Evolutionary conservation across 2,113 vertebrate species (phyloP).

Genomic region (Todiramphus chloris): DNA sequence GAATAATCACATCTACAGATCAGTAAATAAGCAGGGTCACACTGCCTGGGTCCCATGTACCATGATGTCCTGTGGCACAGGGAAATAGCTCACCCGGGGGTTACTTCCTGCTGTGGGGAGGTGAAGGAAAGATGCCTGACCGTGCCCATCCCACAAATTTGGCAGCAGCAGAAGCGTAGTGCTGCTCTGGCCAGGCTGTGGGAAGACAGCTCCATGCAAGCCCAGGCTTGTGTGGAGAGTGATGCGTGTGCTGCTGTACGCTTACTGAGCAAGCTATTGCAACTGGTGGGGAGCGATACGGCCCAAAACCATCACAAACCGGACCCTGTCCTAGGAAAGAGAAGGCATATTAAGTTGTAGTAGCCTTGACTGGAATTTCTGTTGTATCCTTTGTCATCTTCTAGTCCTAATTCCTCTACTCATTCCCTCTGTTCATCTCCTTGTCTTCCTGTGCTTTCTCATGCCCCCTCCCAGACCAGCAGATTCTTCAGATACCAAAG

Average conservation of each 20-base stretch:
- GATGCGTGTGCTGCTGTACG: fast-evolving
- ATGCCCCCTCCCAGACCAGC: neutral
- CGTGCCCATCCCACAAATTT: neutral
- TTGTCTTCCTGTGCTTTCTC: neutral
- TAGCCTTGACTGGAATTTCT: neutral
- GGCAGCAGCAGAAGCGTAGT: neutral
- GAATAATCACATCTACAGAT: neutral
- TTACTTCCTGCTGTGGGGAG: neutral
- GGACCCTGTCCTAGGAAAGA: neutral
- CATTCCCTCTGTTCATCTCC: neutral
- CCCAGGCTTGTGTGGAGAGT: neutral
- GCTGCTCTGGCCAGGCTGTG: neutral
- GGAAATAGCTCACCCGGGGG: neutral
- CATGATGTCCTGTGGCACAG: fast-evolving
- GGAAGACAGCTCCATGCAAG: fast-evolving
- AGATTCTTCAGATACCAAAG: neutral
- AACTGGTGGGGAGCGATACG: neutral
- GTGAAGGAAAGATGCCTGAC: neutral
- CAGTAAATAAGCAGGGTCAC: neutral
- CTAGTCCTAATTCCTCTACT: neutral
- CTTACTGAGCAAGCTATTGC: neutral
- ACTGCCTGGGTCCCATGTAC: neutral
- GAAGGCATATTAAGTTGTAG: neutral
- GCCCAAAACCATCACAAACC: neutral
- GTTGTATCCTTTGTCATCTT: neutral